Conservation (phyloP, 2,797 vertebrate genomes). For the Chelonia mydas region DNA sequence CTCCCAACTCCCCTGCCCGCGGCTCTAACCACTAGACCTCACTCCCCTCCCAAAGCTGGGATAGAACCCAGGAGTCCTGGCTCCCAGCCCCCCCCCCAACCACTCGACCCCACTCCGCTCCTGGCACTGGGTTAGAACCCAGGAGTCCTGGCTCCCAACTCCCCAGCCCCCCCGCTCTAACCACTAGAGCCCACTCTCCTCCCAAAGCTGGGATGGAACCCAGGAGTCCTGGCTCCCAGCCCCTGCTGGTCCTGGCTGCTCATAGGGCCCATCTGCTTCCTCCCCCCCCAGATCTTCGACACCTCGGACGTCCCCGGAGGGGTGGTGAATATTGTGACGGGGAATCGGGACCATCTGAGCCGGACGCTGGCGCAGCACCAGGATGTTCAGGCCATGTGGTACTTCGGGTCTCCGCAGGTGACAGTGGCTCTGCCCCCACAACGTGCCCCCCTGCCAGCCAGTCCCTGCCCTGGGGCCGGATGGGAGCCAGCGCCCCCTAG, state of each 20-base stretch:
- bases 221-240: not conserved
- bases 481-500: too few species aligned
- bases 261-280: not conserved
- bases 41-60: not conserved
- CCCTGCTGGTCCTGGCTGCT: too few species aligned
- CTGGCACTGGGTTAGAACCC: not conserved
- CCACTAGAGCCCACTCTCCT: not conserved
- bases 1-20: not conserved
- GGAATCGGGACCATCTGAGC: slow-evolving; percentile 86
- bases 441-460: too few species aligned
- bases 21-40: not conserved
- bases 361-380: slow-evolving; percentile 88
- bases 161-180: not conserved
- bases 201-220: not conserved
- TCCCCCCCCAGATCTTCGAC: slow-evolving; percentile 83
- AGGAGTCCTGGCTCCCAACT: not conserved
- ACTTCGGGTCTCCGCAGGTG: slow-evolving; percentile 90
- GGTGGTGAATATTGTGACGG: slow-evolving; percentile 88
- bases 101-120: too few species aligned
- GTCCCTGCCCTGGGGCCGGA: too few species aligned
- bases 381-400: slow-evolving; percentile 91
- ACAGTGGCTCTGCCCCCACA: not conserved
- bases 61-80: not conserved
- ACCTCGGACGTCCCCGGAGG: slow-evolving; percentile 86
- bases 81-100: not conserved